Conservation (phyloP, 2,113 vertebrate species). For the Passerina amoena region DNA sequence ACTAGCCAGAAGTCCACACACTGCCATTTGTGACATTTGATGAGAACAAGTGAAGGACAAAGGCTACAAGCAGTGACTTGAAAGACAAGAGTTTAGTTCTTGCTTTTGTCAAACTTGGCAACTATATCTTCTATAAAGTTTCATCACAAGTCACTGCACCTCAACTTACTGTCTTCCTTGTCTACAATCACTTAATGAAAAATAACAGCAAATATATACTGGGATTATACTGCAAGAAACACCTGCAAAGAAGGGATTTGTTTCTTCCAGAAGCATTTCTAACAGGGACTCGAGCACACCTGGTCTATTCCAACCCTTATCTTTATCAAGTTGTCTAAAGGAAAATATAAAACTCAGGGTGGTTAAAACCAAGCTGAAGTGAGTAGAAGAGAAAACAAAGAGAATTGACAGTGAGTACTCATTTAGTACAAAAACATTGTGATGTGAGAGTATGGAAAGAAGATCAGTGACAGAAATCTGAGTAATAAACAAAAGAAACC, state of each 20-base stretch:
- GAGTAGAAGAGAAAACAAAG: background rate
- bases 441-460: background rate
- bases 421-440: background rate
- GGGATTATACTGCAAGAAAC: background rate
- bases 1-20: background rate
- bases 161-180: background rate
- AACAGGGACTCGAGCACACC: background rate
- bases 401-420: background rate
- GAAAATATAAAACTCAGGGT: background rate
- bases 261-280: background rate
- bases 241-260: background rate
- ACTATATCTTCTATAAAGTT: background rate
- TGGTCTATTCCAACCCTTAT: background rate
- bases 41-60: background rate
- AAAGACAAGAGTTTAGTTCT: background rate
- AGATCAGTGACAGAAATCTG: background rate
- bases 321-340: background rate
- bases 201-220: background rate
- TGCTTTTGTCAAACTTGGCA: background rate
- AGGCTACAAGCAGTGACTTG: background rate
- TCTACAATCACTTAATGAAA: background rate
- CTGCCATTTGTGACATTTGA: background rate
- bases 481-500: background rate
- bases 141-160: background rate
- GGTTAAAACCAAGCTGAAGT: background rate